Evolutionary conservation across 2,888 invertebrate species (phyloP).

Genomic region (Lordiphosa andalusiaca): DNA sequence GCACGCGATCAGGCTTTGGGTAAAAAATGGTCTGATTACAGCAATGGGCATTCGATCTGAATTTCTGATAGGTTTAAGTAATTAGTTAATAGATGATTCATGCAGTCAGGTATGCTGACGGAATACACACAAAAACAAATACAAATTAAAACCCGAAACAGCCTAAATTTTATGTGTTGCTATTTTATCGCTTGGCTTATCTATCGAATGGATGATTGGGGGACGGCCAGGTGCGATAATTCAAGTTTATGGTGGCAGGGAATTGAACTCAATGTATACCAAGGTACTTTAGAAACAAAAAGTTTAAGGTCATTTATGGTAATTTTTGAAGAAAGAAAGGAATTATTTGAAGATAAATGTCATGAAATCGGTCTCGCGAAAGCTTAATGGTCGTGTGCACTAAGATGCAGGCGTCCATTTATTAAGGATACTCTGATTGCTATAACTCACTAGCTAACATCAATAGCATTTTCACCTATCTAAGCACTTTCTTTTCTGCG

Average conservation of each 20-base stretch:
- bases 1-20: conserved; percentile 73
- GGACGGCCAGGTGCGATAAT: conserved; percentile 22
- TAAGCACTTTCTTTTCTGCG: no score
- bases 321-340: neutral
- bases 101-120: conserved; percentile 13
- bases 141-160: conserved; percentile 28
- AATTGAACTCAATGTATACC: neutral
- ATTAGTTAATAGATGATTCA: conserved; percentile 33
- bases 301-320: neutral
- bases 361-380: no score
- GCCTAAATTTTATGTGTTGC: conserved; percentile 15
- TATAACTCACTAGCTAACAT: no score
- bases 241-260: conserved; percentile 4
- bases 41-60: conserved; percentile 46
- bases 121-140: conserved; percentile 19
- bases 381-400: no score
- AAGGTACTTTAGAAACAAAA: neutral
- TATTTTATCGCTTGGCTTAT: conserved; percentile 55
- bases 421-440: no score
- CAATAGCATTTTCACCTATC: no score
- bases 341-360: no score
- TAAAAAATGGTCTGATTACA: conserved; percentile 66
- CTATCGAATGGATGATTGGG: conserved; percentile 21
- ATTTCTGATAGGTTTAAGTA: conserved; percentile 19
- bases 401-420: no score